Evolutionary conservation across 2,797 vertebrate species (phyloP).

Genomic region (Dipus sagitta): DNA sequence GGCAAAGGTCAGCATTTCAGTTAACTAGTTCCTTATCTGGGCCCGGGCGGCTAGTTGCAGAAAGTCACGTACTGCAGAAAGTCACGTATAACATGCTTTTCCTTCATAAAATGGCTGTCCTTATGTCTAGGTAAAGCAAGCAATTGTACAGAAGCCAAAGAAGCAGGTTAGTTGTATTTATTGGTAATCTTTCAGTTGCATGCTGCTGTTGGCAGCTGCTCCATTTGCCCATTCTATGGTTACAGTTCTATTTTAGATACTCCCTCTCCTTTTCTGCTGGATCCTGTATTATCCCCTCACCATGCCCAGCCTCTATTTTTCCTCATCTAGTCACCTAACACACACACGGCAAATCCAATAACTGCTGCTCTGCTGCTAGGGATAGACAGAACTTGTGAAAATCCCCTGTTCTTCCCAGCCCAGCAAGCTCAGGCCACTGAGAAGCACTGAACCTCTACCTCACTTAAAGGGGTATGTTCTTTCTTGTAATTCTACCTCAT

Average conservation of each 20-base stretch:
- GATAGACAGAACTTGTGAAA: neutral
- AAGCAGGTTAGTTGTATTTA: too few species aligned
- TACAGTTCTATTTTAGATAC: slow-evolving; percentile 22
- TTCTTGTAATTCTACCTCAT: neutral
- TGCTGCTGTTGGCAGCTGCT: slow-evolving; percentile 9
- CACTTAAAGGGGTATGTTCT: neutral
- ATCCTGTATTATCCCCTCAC: neutral
- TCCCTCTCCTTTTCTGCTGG: neutral
- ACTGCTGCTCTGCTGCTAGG: neutral
- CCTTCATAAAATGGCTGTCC: too few species aligned
- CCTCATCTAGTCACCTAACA: neutral
- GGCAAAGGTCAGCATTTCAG: too few species aligned
- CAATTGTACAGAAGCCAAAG: too few species aligned
- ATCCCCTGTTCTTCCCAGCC: neutral
- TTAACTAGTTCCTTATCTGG: too few species aligned
- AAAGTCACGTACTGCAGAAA: too few species aligned
- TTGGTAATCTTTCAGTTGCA: too few species aligned
- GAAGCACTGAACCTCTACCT: neutral
- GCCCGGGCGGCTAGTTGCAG: too few species aligned
- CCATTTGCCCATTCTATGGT: slow-evolving; percentile 11
- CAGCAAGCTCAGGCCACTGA: neutral
- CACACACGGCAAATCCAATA: neutral
- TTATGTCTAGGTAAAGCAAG: too few species aligned
- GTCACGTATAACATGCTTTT: too few species aligned
- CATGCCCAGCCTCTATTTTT: neutral